Evolutionary conservation across 2,797 vertebrate genomes (phyloP).

Genomic region (Borostomias antarcticus): DNA sequence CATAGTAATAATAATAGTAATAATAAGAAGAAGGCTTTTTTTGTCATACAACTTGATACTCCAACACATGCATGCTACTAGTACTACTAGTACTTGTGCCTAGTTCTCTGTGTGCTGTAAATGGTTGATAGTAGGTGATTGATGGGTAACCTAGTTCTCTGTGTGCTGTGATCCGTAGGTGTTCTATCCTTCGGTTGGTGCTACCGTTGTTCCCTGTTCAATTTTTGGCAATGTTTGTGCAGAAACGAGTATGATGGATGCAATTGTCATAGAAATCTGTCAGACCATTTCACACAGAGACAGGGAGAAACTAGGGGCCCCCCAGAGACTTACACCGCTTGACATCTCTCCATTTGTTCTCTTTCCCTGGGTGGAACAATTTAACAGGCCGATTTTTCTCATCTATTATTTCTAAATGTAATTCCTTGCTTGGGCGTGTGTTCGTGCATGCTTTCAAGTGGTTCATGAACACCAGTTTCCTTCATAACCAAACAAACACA

Average conservation of each 20-base stretch:
- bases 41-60: no score
- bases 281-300: constrained; percentile 34
- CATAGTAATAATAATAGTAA: no score
- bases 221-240: no score
- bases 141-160: neutral
- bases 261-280: constrained; percentile 54
- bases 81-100: no score
- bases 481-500: constrained; percentile 5
- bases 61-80: no score
- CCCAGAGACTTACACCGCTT: neutral
- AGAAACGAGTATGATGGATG: constrained; percentile 35
- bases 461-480: constrained; percentile 48
- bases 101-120: neutral
- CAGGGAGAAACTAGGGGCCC: no score
- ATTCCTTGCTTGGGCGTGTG: no score
- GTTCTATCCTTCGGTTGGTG: neutral
- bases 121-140: no score
- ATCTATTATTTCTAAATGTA: no score
- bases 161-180: neutral
- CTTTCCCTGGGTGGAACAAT: no score
- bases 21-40: no score
- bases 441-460: constrained; percentile 29
- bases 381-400: no score
- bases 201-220: neutral
- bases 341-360: neutral